Percentiles rank a stretch among this genome's conserved stretches.
Evolutionary conservation across 2,888 invertebrate species (phyloP).

Genomic region (Pachliopta kotzebuea): DNA sequence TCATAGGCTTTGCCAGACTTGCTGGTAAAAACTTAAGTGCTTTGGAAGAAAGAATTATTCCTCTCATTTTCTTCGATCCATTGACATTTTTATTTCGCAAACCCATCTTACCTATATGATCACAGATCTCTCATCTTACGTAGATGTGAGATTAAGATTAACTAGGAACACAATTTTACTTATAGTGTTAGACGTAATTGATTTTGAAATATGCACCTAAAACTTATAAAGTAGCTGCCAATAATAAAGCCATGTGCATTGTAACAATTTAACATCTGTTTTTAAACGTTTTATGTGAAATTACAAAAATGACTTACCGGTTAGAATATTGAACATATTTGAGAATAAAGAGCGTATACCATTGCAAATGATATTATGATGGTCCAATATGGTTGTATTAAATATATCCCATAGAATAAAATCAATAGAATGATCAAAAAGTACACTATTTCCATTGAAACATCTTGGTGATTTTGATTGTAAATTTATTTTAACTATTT

Average conservation of each 20-base stretch:
- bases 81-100: not conserved
- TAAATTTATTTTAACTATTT: slow-evolving; percentile 38
- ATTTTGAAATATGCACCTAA: too few species aligned
- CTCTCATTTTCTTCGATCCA: too few species aligned
- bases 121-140: not conserved
- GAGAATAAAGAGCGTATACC: slow-evolving; percentile 50
- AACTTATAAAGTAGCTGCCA: too few species aligned
- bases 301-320: slow-evolving; percentile 30
- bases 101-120: too few species aligned
- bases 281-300: not conserved
- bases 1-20: too few species aligned
- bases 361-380: slow-evolving; percentile 48
- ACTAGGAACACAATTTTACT: not conserved
- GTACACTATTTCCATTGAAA: slow-evolving; percentile 69
- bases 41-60: too few species aligned
- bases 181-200: not conserved
- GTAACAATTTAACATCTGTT: too few species aligned
- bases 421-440: slow-evolving; percentile 50
- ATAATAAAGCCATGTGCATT: too few species aligned
- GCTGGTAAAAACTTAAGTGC: too few species aligned
- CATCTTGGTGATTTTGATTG: slow-evolving; percentile 34
- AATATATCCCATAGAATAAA: slow-evolving; percentile 51
- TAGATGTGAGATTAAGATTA: not conserved
- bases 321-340: slow-evolving; percentile 51
- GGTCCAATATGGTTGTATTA: slow-evolving; percentile 66